These are phyloP conservation scores for Diarsia rubi DNA, from an alignment of 2,888 invertebrate species.

Conservation along the genomic window DNA sequence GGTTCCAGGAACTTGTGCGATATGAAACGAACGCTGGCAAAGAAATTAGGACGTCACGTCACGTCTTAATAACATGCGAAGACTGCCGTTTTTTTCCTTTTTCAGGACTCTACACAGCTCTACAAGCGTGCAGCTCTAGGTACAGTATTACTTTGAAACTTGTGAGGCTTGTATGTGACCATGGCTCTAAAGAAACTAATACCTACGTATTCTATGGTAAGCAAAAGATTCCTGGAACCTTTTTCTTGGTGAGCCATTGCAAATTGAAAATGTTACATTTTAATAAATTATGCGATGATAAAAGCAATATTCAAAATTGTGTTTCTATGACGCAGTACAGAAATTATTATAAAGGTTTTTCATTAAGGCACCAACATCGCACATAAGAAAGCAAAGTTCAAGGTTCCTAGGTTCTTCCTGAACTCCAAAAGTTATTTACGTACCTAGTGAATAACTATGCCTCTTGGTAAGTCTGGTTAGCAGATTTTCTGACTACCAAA, in stretches of 20 bases:
- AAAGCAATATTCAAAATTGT: background rate
- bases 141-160: constrained; percentile 7
- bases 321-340: background rate
- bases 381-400: background rate
- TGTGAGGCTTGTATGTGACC: constrained; percentile 13
- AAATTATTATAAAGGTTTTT: background rate
- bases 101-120: background rate
- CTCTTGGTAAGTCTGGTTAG: background rate
- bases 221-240: background rate
- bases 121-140: no score
- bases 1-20: background rate
- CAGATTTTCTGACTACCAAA: background rate
- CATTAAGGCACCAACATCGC: background rate
- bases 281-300: background rate
- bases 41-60: no score
- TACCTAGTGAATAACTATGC: background rate
- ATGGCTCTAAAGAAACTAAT: constrained; percentile 14
- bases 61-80: background rate
- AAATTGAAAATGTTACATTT: background rate
- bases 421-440: no score
- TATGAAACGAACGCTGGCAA: background rate
- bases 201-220: constrained; percentile 28
- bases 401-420: background rate
- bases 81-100: background rate
- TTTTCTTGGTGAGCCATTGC: background rate